Conservation (phyloP, 2,113 vertebrate genomes). For the Saccopteryx leptura region DNA sequence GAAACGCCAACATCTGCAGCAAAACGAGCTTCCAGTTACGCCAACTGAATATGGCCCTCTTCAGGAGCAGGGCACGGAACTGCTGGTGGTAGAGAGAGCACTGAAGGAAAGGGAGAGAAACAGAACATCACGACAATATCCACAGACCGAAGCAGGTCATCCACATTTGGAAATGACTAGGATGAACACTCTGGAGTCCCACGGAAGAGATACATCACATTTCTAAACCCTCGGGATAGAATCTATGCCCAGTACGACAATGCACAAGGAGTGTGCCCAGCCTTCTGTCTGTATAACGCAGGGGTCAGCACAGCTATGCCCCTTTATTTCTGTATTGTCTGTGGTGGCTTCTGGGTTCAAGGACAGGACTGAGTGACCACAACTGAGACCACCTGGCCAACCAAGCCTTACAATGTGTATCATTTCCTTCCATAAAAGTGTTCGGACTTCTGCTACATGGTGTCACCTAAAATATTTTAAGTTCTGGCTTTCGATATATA, state of each 20-base stretch:
- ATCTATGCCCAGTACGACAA: neutral
- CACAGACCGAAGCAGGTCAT: neutral
- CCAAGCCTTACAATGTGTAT: neutral
- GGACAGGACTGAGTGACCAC: neutral
- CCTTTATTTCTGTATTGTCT: neutral
- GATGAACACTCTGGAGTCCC: neutral
- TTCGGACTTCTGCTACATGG: neutral
- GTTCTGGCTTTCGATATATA: neutral
- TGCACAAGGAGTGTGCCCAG: neutral
- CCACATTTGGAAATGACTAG: neutral
- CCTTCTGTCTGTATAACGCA: neutral
- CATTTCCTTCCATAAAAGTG: neutral
- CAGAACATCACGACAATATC: neutral
- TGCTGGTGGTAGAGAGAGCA: slow-evolving; percentile 78
- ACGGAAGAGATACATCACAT: neutral
- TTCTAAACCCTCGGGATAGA: neutral
- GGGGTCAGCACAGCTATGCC: neutral
- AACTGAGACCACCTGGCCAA: neutral
- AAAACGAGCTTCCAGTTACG: slow-evolving; percentile 60
- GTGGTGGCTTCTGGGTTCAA: neutral
- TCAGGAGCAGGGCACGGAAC: slow-evolving; percentile 71
- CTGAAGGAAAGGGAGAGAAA: slow-evolving; percentile 83
- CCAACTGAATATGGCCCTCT: slow-evolving; percentile 58
- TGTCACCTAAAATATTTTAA: slow-evolving; percentile 27
- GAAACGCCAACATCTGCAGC: slow-evolving; percentile 61